These are phyloP conservation scores for Sebastes cheni DNA, from an alignment of 2,797 vertebrate species.

Conservation along the genomic window DNA sequence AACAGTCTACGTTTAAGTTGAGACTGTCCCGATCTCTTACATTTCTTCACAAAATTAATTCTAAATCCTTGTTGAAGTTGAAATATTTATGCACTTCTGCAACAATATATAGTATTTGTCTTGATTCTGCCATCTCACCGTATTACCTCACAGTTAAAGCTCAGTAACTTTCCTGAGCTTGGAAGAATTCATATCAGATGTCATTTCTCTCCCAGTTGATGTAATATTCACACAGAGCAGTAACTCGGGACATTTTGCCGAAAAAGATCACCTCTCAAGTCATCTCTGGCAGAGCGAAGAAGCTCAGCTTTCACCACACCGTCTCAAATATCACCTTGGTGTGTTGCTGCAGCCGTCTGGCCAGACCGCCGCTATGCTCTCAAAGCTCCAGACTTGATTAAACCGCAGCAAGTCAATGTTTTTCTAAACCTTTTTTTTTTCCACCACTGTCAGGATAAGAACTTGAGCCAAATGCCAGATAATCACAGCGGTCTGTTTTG, in stretches of 20 bases:
- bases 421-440: conserved; percentile 29
- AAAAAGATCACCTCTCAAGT: conserved; percentile 36
- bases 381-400: conserved; percentile 60
- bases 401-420: conserved; percentile 52
- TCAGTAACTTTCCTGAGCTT: conserved; percentile 1
- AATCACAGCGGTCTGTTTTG: conserved; percentile 46
- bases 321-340: conserved; percentile 48
- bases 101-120: not conserved
- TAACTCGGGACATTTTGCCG: conserved; percentile 23
- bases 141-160: not conserved
- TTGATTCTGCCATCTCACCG: not conserved
- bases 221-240: conserved; percentile 21
- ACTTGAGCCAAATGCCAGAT: conserved; percentile 42
- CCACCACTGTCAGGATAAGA: conserved; percentile 33
- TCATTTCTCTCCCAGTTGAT: conserved; percentile 20
- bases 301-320: conserved; percentile 40
- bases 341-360: conserved; percentile 49
- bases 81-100: not conserved
- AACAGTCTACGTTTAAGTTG: not conserved
- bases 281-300: not conserved
- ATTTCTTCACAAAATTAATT: not conserved
- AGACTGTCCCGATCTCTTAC: not conserved
- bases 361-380: conserved; percentile 43
- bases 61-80: not conserved
- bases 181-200: conserved; percentile 37